These are phyloP conservation scores for Phrynocephalus vlangalii DNA, from an alignment of 2,797 vertebrate species.

Conservation along the genomic window DNA sequence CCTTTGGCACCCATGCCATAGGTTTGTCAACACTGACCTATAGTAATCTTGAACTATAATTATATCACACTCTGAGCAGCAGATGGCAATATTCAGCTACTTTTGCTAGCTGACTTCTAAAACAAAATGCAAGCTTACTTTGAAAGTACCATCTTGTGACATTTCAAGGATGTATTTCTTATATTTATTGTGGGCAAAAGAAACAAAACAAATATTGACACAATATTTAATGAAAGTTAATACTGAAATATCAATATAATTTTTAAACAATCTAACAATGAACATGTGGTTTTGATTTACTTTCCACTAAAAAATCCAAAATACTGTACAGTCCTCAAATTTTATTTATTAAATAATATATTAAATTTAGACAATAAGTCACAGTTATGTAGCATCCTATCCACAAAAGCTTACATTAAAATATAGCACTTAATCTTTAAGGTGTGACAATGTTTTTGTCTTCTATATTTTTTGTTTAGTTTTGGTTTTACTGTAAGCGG, in stretches of 20 bases:
- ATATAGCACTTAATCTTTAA: too few relatives aligned
- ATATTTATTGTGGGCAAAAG: slow-evolving; percentile 31
- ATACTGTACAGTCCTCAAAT: slow-evolving; percentile 28
- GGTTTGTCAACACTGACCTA: too few relatives aligned
- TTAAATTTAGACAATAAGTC: slow-evolving; percentile 46
- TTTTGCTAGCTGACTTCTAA: slow-evolving; percentile 23
- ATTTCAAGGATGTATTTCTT: slow-evolving; percentile 43
- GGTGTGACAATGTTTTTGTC: too few relatives aligned
- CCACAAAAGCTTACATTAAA: too few relatives aligned
- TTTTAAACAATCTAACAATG: slow-evolving; percentile 3
- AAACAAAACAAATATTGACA: slow-evolving; percentile 22
- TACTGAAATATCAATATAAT: not conserved
- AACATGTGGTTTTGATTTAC: slow-evolving; percentile 1
- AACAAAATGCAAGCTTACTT: not conserved
- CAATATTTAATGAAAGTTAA: slow-evolving; percentile 48
- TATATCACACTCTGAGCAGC: slow-evolving; percentile 1
- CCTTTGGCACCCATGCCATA: too few relatives aligned
- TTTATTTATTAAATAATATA: slow-evolving; percentile 46
- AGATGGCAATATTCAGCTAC: slow-evolving; percentile 56
- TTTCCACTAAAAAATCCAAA: slow-evolving; percentile 56
- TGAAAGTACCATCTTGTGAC: not conserved
- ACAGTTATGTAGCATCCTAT: slow-evolving; percentile 34
- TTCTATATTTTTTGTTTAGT: too few relatives aligned
- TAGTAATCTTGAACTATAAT: not conserved
- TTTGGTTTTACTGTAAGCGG: too few relatives aligned